These are phyloP conservation scores for Cichladusa arquata DNA, from an alignment of 2,113 vertebrate genomes.

Conservation along the genomic window DNA sequence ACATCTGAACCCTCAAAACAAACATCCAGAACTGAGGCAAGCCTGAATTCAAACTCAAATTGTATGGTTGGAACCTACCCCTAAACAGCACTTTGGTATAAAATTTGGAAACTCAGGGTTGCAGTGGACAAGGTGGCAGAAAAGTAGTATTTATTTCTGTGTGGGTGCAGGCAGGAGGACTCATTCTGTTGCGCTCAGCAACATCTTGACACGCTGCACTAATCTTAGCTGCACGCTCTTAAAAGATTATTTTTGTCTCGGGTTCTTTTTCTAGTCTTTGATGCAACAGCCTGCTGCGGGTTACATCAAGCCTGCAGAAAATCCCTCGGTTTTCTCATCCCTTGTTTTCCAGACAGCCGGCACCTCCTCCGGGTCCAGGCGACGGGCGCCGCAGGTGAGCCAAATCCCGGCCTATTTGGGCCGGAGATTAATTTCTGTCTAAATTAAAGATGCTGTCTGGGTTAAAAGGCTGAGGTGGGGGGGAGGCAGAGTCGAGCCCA, in stretches of 20 bases:
- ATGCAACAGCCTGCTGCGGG: slow-evolving; percentile 24
- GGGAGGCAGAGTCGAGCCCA: rapidly evolving
- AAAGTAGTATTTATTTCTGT: neutral
- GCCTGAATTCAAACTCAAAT: neutral
- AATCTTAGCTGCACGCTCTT: slow-evolving; percentile 32
- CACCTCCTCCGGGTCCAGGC: neutral
- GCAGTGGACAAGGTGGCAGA: neutral
- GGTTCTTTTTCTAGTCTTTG: slow-evolving; percentile 26
- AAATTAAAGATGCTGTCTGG: neutral
- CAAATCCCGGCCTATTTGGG: neutral
- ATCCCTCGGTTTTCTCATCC: neutral
- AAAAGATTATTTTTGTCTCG: slow-evolving; percentile 54
- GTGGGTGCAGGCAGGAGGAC: neutral
- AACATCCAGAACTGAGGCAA: neutral
- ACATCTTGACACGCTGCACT: slow-evolving; percentile 21
- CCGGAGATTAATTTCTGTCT: neutral
- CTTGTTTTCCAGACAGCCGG: neutral
- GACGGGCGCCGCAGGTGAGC: slow-evolving; percentile 35
- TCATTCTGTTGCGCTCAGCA: neutral
- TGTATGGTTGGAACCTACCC: neutral
- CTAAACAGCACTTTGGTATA: neutral
- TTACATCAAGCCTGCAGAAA: slow-evolving; percentile 33
- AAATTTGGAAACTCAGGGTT: neutral
- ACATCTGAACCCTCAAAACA: neutral
- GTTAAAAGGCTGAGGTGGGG: neutral